These are phyloP conservation scores for Aphelenchoides bicaudatus DNA, from an alignment of 2,888 invertebrate species.

Conservation along the genomic window DNA sequence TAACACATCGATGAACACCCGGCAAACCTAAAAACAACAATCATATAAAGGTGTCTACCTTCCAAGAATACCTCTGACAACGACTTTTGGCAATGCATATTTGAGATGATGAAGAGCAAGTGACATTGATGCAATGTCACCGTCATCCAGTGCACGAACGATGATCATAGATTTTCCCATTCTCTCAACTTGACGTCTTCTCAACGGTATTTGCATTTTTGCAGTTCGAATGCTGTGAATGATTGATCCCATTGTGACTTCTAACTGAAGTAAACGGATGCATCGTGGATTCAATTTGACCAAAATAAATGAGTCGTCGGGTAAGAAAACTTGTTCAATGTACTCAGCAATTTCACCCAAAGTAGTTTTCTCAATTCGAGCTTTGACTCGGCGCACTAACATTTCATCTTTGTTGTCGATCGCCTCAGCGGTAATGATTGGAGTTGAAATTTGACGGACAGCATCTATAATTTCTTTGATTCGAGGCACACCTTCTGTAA, in stretches of 20 bases:
- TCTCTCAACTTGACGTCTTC: constrained; percentile 25
- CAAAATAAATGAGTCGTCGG: constrained; percentile 80
- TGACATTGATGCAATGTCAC: constrained; percentile 66
- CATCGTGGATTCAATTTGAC: constrained; percentile 81
- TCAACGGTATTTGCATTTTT: constrained; percentile 37
- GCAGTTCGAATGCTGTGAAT: constrained; percentile 30
- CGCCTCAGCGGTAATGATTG: constrained; percentile 86
- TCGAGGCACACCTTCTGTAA: constrained; percentile 61
- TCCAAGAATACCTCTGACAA: constrained; percentile 73
- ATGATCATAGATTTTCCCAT: constrained; percentile 73
- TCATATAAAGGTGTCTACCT: too few species aligned
- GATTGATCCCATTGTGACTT: constrained; percentile 59
- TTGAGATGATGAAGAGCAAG: constrained; percentile 68
- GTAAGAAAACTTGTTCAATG: constrained; percentile 83
- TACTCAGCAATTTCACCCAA: constrained; percentile 80
- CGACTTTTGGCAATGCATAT: constrained; percentile 74
- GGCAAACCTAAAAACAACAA: constrained; percentile 73
- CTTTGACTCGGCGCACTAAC: constrained; percentile 86
- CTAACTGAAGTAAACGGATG: constrained; percentile 72
- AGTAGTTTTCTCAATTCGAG: constrained; percentile 88
- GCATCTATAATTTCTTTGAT: constrained; percentile 90
- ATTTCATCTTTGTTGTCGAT: constrained; percentile 74
- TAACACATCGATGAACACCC: constrained; percentile 82
- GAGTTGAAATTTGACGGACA: constrained; percentile 86
- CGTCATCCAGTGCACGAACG: constrained; percentile 67